phyloP scores from a whole-genome alignment of 2,797 vertebrate species.

The Onychomys arenicola region DNA sequence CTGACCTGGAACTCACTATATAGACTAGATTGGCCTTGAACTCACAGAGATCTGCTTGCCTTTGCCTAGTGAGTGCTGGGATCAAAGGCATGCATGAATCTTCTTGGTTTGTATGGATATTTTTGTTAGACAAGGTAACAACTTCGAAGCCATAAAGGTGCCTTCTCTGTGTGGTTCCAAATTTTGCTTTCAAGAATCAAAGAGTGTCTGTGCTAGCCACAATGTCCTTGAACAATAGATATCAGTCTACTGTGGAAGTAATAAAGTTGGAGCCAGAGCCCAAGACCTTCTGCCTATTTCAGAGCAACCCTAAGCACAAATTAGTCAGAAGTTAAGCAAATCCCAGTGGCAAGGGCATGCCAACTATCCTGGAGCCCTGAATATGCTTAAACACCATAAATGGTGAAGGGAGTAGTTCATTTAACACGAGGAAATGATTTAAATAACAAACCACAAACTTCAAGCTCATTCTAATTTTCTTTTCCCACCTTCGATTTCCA shows the following conservation, averaged over 20 bases:
- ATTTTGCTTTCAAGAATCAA: conserved; percentile 70
- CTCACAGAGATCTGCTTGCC: not conserved
- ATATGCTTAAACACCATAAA: conserved; percentile 68
- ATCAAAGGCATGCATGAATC: not conserved
- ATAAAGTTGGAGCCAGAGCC: conserved; percentile 61
- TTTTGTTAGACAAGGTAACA: conserved; percentile 63
- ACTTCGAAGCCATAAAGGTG: conserved; percentile 61
- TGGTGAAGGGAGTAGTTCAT: conserved; percentile 66
- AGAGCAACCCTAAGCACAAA: conserved; percentile 60
- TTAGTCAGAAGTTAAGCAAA: conserved; percentile 74
- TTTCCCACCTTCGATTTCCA: conserved; percentile 73
- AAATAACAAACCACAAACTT: conserved; percentile 75
- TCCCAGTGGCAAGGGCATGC: conserved; percentile 42
- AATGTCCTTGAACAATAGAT: conserved; percentile 67
- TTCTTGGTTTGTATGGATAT: not conserved
- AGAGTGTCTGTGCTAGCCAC: conserved; percentile 52
- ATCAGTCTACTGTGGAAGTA: conserved; percentile 68
- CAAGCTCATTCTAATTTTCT: conserved; percentile 74
- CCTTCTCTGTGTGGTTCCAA: conserved; percentile 52
- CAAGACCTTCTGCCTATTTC: conserved; percentile 49
- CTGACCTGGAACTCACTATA: not conserved
- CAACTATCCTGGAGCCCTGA: conserved; percentile 43
- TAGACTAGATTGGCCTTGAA: not conserved
- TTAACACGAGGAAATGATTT: conserved; percentile 74
- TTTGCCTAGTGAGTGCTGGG: not conserved